Conservation (phyloP, 2,888 invertebrate genomes). For the Agriopis leucophaearia region DNA sequence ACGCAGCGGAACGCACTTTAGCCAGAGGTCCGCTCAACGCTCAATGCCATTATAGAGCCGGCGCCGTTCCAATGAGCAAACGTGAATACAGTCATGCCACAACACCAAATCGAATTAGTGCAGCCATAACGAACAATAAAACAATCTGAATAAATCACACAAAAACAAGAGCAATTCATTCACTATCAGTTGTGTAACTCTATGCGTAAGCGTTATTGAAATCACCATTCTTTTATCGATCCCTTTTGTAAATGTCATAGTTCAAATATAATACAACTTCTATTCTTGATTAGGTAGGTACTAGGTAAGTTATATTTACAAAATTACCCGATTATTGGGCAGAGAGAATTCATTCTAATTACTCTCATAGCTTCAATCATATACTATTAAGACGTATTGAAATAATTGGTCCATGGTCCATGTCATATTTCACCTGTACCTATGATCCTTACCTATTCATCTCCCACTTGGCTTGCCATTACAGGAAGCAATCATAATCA, state of each 20-base stretch:
- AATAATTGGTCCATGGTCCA: background rate
- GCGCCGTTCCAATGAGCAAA: conserved; percentile 23
- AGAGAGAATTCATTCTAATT: too few species aligned
- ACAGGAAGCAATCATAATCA: conserved; percentile 66
- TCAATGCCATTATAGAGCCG: conserved; percentile 58
- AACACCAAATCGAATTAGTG: conserved; percentile 25
- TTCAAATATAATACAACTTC: too few species aligned
- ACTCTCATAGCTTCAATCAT: background rate
- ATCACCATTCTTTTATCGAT: background rate
- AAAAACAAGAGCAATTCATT: conserved; percentile 1
- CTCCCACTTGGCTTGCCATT: conserved; percentile 45
- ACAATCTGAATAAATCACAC: background rate
- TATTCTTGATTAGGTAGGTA: too few species aligned
- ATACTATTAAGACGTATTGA: background rate
- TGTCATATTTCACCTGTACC: background rate
- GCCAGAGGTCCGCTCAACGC: conserved; percentile 48
- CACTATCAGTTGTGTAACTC: background rate
- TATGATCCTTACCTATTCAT: conserved; percentile 26
- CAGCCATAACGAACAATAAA: conserved; percentile 11
- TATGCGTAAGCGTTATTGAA: background rate
- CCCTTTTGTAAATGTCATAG: too few species aligned
- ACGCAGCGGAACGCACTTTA: conserved; percentile 61
- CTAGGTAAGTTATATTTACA: too few species aligned
- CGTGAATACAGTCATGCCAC: conserved; percentile 11
- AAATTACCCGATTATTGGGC: too few species aligned